A percentile compares a stretch with the other conserved stretches of the same genome.
phyloP scores from a whole-genome alignment of 2,797 vertebrate species.

The Neomorphus geoffroyi region DNA sequence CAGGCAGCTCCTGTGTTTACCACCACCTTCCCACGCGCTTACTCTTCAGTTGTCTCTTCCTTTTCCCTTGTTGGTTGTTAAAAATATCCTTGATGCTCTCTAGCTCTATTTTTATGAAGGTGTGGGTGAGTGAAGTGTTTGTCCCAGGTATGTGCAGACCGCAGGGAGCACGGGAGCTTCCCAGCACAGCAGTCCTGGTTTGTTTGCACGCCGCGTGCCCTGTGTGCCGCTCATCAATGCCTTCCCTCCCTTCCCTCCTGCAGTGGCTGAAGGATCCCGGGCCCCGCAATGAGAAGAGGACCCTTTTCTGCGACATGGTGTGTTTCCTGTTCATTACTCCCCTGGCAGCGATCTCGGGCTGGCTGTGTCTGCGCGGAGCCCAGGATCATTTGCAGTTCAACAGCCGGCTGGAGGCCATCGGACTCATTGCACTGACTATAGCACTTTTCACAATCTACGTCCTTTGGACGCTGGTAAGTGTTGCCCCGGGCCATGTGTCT shows the following conservation, averaged over 20 bases:
- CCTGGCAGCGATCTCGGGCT: slow-evolving; percentile 91
- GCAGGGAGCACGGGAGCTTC: background rate
- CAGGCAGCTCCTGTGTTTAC: background rate
- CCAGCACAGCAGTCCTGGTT: background rate
- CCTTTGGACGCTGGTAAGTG: slow-evolving; percentile 95
- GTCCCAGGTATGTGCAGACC: fast-evolving
- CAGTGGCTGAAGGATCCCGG: slow-evolving; percentile 94
- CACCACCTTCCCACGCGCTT: background rate
- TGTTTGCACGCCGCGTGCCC: fast-evolving
- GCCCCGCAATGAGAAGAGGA: slow-evolving; percentile 92
- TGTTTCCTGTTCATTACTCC: slow-evolving; percentile 97
- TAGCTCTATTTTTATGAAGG: background rate
- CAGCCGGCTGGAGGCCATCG: slow-evolving; percentile 91
- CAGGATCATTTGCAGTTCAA: slow-evolving; percentile 93
- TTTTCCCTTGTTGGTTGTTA: background rate
- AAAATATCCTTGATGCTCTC: background rate
- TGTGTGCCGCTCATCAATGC: fast-evolving
- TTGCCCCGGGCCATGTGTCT: background rate
- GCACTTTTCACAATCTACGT: slow-evolving; percentile 97
- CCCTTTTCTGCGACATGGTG: slow-evolving; percentile 94
- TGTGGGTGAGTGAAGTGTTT: fast-evolving
- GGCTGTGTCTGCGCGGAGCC: slow-evolving; percentile 92
- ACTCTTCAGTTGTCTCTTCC: background rate
- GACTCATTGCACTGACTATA: slow-evolving; percentile 94
- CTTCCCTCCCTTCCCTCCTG: background rate